Evolutionary conservation across 2,797 vertebrate genomes (phyloP), one percentile per base, ranked within the genome.

Genomic region (Rachycentron canadum): DNA sequence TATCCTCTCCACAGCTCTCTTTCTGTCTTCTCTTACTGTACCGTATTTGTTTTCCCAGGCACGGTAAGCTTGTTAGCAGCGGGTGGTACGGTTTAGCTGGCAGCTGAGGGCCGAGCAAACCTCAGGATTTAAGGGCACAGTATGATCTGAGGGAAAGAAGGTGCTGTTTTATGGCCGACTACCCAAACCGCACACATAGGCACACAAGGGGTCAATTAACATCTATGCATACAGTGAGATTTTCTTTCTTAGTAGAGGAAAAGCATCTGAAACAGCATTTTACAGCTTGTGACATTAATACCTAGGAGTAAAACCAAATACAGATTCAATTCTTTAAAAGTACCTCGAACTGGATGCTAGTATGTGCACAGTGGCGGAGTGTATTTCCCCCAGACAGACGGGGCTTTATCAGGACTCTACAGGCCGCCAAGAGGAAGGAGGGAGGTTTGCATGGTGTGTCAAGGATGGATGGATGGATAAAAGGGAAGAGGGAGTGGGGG

Each of bases 351-450:
- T 1, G 7, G 63, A 57, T 60, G 71, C 49, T 38, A 65, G 26
- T 66, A 60, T 52, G 41, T 66, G 69, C 75, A 69, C 30, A 34
- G 67, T n/a, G 52, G n/a, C 64, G 43, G 38, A 57, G 36, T 68
- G 59, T 67, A 74, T 82, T 81, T 76, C 79, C 69, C 70, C 38
- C 62, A 68, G 40, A 41, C 71, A 71, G 69, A 86, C 53, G 74
- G 53, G 66, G 78, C 30, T 89, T 92, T 91, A 92, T 91, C 89
- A 78, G 81, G 71, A 69, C 59, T 69, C 70, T 72, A 56, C 89
- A 91, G 91, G 84, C 89, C 78, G 66, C 79, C 60, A 25, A 25
- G 69, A 73, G 64, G 59, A 67, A n/a, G 36, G 47, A 67, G 78
- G 58, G 58, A 28, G 32, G 25, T 69, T 73, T 78, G 69, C 57